Base-by-base conservation (phyloP, 2,888 invertebrate species). In the Ecdyonurus torrentis region DNA sequence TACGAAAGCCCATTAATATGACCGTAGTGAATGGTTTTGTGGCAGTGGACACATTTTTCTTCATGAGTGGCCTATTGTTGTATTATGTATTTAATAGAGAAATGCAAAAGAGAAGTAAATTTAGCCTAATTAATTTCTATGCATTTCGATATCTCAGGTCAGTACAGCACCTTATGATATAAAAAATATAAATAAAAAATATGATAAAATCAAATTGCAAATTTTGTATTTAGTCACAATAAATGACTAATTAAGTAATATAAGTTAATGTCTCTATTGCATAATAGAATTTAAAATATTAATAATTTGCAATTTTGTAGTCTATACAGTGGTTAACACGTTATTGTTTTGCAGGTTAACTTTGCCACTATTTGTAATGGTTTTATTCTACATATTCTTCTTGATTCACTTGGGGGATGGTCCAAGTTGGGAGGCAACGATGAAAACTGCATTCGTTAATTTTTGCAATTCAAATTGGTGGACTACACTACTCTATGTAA, bases 401-500 rank as follows among this genome's bases (percentile, higher is more conserved):
- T 18, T 50, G 50, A 50, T 7, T 10, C 18, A 10, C 50, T 10
- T 50, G 50, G 50, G 50, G 7, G 50, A 7, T 10, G 50, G 50
- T 10, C 50, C 50, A 18, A 18, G 7, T 18, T 50, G 50, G 50
- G 7, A 50, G 10, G 7, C 50, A 10, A 10, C 50, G 18, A 18
- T 50, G 18, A 50, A 18, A 10, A 50, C 50, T 18, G 18, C 10
- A 50, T 50, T 50, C 18, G 50, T 50, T 18, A 79, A 83, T 60
- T 76, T 84, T 63, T 87, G 88, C 68, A 71, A 78, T 66, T 73
- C 76, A 1, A 83, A 84, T 0, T 87, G 87, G 87, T 88, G 87
- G 87, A 73, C 83, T 0, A 87, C 87, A 71, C 76, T 87, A 58
- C 72, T 87, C 37, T 88, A 87, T 71, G 77, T 87, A 60, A 87